phyloP scores from a whole-genome alignment of 2,113 vertebrate genomes.

The Mastomys coucha region DNA sequence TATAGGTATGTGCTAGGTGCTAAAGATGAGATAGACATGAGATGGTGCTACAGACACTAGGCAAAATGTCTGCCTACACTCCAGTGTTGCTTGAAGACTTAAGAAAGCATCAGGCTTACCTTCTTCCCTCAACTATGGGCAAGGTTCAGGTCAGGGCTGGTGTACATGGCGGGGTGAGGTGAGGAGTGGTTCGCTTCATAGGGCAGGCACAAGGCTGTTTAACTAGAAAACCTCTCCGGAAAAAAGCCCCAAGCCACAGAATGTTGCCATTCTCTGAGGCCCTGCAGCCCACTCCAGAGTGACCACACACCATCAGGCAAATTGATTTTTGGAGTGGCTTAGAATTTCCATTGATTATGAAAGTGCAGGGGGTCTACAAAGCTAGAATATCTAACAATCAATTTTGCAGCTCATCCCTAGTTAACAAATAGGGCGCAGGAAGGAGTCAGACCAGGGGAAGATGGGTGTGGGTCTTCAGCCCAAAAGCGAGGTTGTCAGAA shows the following conservation, averaged over 20 bases:
- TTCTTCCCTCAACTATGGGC: background rate
- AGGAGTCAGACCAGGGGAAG: background rate
- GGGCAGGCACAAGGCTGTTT: background rate
- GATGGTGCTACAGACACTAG: background rate
- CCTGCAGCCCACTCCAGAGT: background rate
- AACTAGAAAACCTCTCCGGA: conserved; percentile 36
- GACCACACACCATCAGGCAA: conserved; percentile 42
- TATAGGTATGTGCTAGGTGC: background rate
- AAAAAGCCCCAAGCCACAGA: background rate
- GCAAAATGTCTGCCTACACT: background rate
- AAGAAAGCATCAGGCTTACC: background rate
- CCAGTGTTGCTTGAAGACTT: background rate
- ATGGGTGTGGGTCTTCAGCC: background rate
- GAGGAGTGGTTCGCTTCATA: background rate
- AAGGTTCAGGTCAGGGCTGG: background rate
- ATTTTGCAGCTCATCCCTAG: conserved; percentile 61
- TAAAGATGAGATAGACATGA: no score
- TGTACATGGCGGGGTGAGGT: no score
- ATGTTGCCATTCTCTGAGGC: background rate
- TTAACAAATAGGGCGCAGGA: conserved; percentile 54
- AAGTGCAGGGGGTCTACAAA: conserved; percentile 52
- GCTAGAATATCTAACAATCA: conserved; percentile 35
- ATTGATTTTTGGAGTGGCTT: conserved; percentile 67
- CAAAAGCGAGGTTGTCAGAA: background rate
- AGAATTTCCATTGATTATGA: conserved; percentile 67